These are phyloP conservation scores for Anoplopoma fimbria DNA, from an alignment of 2,113 vertebrate species.

Conservation along the genomic window DNA sequence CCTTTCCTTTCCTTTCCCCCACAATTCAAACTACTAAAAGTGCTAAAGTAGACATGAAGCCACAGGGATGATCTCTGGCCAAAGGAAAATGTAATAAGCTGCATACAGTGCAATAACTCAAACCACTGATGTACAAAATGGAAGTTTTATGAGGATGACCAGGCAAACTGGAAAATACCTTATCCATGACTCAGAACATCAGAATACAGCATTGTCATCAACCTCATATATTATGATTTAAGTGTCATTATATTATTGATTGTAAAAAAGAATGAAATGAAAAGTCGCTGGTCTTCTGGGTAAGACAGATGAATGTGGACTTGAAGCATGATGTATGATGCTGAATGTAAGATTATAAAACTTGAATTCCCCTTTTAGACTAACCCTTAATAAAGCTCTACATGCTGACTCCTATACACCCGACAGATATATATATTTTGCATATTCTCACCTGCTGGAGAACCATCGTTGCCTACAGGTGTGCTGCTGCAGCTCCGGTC, in stretches of 20 bases:
- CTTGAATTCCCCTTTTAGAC: background rate
- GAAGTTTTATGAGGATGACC: conserved; percentile 71
- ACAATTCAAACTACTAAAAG: conserved; percentile 57
- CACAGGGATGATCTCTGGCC: conserved; percentile 71
- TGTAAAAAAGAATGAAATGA: conserved; percentile 53
- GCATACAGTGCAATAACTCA: conserved; percentile 76
- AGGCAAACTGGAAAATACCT: conserved; percentile 57
- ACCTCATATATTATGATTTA: conserved; percentile 44
- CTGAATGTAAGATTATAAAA: background rate
- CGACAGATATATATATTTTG: background rate
- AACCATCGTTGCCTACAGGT: conserved; percentile 94
- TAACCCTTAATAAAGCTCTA: background rate
- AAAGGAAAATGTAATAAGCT: conserved; percentile 72
- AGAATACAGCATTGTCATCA: conserved; percentile 56
- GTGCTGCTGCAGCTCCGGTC: conserved; percentile 99
- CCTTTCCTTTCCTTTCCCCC: conserved; percentile 44
- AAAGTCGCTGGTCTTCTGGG: conserved; percentile 29
- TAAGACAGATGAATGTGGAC: background rate
- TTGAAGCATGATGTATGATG: conserved; percentile 7
- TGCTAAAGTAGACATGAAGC: conserved; percentile 67
- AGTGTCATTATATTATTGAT: conserved; percentile 46
- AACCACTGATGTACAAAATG: conserved; percentile 75
- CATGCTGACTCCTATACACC: conserved; percentile 2
- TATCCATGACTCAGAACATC: conserved; percentile 50
- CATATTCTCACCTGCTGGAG: conserved; percentile 88